Evolutionary conservation across 2,888 invertebrate genomes (phyloP).

Genomic region (Pseudoips prasinana): DNA sequence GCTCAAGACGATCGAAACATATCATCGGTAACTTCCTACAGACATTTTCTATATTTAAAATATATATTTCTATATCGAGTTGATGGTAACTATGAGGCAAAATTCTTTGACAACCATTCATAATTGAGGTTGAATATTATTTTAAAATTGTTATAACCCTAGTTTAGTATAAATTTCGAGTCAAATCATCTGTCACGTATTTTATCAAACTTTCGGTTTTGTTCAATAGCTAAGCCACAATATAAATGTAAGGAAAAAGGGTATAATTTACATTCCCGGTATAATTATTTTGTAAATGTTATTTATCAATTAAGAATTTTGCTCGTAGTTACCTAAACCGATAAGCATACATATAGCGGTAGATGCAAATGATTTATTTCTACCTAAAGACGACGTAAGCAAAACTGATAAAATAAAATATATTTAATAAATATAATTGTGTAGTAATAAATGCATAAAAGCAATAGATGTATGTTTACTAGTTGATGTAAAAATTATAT

Average conservation of each 20-base stretch:
- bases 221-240: too few relatives aligned
- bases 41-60: slow-evolving; percentile 40
- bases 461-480: slow-evolving; percentile 50
- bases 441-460: slow-evolving; percentile 34
- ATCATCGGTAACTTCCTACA: slow-evolving; percentile 49
- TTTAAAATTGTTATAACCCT: too few relatives aligned
- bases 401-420: slow-evolving; percentile 23
- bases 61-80: slow-evolving; percentile 1
- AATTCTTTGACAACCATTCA: too few relatives aligned
- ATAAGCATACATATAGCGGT: slow-evolving; percentile 4
- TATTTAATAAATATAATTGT: slow-evolving; percentile 21
- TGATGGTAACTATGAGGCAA: too few relatives aligned
- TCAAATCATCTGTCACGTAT: too few relatives aligned
- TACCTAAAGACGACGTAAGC: slow-evolving; percentile 18
- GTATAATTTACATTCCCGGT: too few relatives aligned
- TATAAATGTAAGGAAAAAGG: too few relatives aligned
- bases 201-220: too few relatives aligned
- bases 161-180: too few relatives aligned
- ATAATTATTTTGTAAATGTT: too few relatives aligned
- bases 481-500: slow-evolving; percentile 51
- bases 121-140: too few relatives aligned
- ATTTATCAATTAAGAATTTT: too few relatives aligned
- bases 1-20: slow-evolving; percentile 45
- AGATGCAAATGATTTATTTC: slow-evolving; percentile 7
- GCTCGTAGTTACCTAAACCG: slow-evolving; percentile 4